These are phyloP conservation scores for Artemia franciscana DNA, from an alignment of 1,140 invertebrate genomes.

Conservation along the genomic window DNA sequence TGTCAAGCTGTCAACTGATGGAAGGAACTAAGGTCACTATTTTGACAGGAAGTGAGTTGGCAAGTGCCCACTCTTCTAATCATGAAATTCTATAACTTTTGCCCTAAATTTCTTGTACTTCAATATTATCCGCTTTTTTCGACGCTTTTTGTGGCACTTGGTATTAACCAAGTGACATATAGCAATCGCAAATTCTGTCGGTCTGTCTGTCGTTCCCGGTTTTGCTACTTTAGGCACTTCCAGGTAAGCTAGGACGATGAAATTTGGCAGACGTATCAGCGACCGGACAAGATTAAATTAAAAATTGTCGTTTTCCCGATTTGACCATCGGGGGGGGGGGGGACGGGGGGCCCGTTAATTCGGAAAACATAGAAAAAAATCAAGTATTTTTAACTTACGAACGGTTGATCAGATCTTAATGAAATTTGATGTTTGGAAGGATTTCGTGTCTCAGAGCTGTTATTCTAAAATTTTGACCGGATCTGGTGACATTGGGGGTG, in stretches of 20 bases:
- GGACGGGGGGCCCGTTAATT: not conserved
- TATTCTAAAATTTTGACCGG: not conserved
- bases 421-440: not conserved
- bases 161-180: not conserved
- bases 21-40: too few species aligned
- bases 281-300: not conserved
- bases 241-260: not conserved
- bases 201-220: not conserved
- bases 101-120: too few species aligned
- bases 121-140: too few species aligned
- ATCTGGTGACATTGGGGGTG: not conserved
- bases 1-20: too few species aligned
- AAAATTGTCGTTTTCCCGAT: not conserved
- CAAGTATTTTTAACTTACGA: too few species aligned
- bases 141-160: not conserved
- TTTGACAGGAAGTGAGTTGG: too few species aligned
- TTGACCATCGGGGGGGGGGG: not conserved
- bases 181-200: not conserved
- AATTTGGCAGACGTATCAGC: not conserved
- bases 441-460: not conserved
- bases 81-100: too few species aligned
- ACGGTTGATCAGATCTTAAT: not conserved
- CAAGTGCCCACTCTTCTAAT: too few species aligned
- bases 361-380: too few species aligned
- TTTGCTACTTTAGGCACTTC: not conserved